These are phyloP conservation scores for Labia minor DNA, from an alignment of 2,888 invertebrate genomes.

Conservation along the genomic window DNA sequence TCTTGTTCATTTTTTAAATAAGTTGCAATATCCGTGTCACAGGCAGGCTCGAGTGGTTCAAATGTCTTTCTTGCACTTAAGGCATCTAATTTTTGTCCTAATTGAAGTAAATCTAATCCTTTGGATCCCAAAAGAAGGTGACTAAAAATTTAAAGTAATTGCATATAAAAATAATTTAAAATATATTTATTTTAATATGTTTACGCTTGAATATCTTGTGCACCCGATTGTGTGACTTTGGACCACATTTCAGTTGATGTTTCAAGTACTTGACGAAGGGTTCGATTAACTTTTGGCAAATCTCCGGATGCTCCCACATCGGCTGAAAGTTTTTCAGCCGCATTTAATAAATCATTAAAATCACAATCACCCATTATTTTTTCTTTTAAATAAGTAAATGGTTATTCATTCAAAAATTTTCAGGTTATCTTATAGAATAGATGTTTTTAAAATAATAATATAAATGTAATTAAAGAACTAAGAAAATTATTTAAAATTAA, in stretches of 20 bases:
- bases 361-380: conserved; percentile 40
- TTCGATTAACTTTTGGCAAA: conserved; percentile 60
- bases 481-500: no score
- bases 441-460: no score
- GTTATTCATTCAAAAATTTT: no score
- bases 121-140: conserved; percentile 81
- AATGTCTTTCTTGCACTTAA: conserved; percentile 77
- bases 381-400: no score
- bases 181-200: conserved; percentile 32
- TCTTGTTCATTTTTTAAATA: conserved; percentile 87
- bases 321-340: conserved; percentile 83
- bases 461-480: no score
- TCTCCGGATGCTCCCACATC: conserved; percentile 80
- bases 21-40: conserved; percentile 81
- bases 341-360: conserved; percentile 76
- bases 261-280: conserved; percentile 80
- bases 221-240: conserved; percentile 66
- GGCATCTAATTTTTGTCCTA: conserved; percentile 80
- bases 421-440: no score
- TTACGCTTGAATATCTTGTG: conserved; percentile 88
- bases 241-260: conserved; percentile 82
- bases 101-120: conserved; percentile 87
- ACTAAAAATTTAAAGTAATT: conserved; percentile 40
- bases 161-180: not conserved
- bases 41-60: conserved; percentile 79